phyloP scores from a whole-genome alignment of 2,113 vertebrate genomes.

The Collichthys lucidus region DNA sequence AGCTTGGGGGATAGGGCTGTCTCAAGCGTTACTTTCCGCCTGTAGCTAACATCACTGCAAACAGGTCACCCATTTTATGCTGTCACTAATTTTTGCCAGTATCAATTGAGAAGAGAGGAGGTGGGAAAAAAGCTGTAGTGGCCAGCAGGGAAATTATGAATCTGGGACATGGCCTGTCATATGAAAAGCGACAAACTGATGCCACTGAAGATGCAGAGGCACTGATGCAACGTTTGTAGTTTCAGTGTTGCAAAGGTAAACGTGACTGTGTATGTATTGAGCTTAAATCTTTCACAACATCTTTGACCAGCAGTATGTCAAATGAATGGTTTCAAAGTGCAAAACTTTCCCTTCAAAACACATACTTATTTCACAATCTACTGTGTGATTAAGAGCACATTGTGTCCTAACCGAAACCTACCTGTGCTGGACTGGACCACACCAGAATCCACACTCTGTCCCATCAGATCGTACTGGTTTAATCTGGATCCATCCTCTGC shows the following conservation, averaged over 20 bases:
- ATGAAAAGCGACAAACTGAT: conserved; percentile 38
- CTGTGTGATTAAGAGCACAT: background rate
- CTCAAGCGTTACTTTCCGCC: conserved; percentile 24
- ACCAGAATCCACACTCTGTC: conserved; percentile 95
- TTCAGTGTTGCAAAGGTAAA: background rate
- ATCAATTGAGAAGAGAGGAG: conserved; percentile 57
- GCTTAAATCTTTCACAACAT: background rate
- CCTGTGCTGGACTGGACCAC: conserved; percentile 98
- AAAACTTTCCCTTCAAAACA: background rate
- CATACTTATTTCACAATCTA: background rate
- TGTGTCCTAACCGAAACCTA: conserved; percentile 64
- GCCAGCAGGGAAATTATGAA: conserved; percentile 68
- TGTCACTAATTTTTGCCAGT: conserved; percentile 60
- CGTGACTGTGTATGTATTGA: background rate
- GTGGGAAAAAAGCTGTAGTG: conserved; percentile 16
- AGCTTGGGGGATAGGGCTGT: background rate
- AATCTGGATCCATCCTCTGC: conserved; percentile 96
- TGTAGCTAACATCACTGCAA: conserved; percentile 42
- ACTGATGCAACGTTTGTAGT: conserved; percentile 21
- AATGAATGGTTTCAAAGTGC: background rate
- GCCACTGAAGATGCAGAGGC: conserved; percentile 24
- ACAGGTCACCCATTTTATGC: conserved; percentile 70
- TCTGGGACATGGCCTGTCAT: conserved; percentile 66
- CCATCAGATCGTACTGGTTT: conserved; percentile 98
- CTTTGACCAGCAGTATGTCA: background rate